Evolutionary conservation across 2,888 invertebrate genomes (phyloP).

Genomic region (Xestia sexstrigata): DNA sequence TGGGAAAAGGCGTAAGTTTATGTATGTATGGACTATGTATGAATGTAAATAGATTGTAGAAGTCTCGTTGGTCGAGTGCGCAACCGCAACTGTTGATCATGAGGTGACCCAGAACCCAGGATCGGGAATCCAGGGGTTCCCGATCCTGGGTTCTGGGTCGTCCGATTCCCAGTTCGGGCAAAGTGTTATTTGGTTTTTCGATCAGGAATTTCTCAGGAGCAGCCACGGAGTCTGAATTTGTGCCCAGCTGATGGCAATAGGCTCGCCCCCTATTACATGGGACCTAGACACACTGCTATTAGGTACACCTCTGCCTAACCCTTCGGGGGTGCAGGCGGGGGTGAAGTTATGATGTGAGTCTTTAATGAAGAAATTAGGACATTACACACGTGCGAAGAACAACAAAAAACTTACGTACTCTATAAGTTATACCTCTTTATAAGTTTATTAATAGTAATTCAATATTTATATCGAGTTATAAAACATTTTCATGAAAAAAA

Average conservation of each 20-base stretch:
- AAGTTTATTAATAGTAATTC: slow-evolving; percentile 29
- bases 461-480: slow-evolving; percentile 36
- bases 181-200: neutral
- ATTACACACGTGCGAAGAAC: neutral
- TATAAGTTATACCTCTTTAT: slow-evolving; percentile 26
- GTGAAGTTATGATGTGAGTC: neutral
- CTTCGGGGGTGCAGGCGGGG: neutral
- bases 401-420: slow-evolving; percentile 38
- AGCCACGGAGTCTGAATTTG: neutral
- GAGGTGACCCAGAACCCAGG: too few species aligned
- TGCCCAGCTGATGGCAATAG: neutral
- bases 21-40: neutral
- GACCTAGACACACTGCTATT: neutral
- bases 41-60: neutral
- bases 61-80: neutral
- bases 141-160: too few species aligned
- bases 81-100: too few species aligned
- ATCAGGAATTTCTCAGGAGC: neutral
- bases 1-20: neutral
- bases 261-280: neutral
- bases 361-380: neutral
- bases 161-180: too few species aligned
- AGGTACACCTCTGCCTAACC: neutral
- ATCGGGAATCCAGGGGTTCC: too few species aligned
- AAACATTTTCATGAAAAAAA: slow-evolving; percentile 55